Base-by-base conservation (phyloP, 1,140 invertebrate genomes). In the Philotrypesis tridentata region DNA sequence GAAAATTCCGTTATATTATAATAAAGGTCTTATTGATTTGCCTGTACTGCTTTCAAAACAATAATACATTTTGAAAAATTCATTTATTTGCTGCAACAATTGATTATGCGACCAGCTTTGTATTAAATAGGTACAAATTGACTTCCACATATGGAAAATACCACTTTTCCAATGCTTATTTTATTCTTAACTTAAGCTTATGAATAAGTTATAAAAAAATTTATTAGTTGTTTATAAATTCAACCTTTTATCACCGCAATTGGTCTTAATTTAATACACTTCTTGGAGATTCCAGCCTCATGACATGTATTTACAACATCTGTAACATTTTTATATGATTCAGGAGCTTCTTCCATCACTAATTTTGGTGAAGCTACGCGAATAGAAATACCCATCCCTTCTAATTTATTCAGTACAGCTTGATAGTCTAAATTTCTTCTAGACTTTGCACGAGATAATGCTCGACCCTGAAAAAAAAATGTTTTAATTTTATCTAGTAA, bases 291-390 rank as follows among this genome's bases (percentile, higher is more conserved):
- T 33, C 98, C 98, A 79, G 98, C 99, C 65, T 95, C 95, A 90
- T 99, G 98, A 90, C 99, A 99, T 7, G 99, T 99, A 91, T 99
- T 95, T 0, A 99, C 99, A 67, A 99, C 99, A 93, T 99, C 99
- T 1, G 98, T 99, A 0, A 99, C 99, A 94, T 99, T 98, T 92
- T 99, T 99, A 91, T 99, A 99, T 0, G 98, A 99, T 90, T 99
- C 98, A 0, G 99, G 99, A 68, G 99, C 97, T 93, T 99, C 99
- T 93, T 99, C 99, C 98, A 99, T 99, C 0, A 99, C 98, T 79
- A 99, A 92, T 93, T 99, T 99, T 0, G 99, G 99, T 17, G 98
- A 99, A 33, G 99, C 99, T 0, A 99, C 98, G 89, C 99, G 93
- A 82, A 99, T 99, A 2, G 98, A 97, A 86, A 99, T 99, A n/a